phyloP scores from a whole-genome alignment of 2,113 vertebrate genomes.

The Leptodactylus fuscus region DNA sequence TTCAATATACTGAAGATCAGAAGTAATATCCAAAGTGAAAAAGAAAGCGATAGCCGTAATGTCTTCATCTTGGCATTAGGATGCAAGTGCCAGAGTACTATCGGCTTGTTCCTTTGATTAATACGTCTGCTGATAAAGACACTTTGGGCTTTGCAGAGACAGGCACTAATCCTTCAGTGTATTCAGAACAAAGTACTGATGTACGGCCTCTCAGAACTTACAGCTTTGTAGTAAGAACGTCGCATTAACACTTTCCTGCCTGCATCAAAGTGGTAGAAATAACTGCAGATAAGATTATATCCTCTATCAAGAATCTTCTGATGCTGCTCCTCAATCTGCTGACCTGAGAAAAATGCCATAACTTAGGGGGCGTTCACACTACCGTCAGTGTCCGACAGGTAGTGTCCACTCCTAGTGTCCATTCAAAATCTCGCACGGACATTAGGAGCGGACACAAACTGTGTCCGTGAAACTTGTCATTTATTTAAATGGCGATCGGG shows the following conservation, averaged over 20 bases:
- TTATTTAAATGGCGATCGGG: too few relatives aligned
- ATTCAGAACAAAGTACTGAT: conserved; percentile 43
- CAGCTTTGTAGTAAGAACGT: conserved; percentile 17
- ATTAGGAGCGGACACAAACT: too few relatives aligned
- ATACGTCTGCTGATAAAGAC: conserved; percentile 38
- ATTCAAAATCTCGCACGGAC: too few relatives aligned
- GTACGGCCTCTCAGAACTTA: conserved; percentile 10
- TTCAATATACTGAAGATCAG: background rate
- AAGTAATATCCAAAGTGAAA: background rate
- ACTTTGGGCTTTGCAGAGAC: conserved; percentile 31
- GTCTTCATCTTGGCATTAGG: conserved; percentile 22
- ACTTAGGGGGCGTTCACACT: too few relatives aligned
- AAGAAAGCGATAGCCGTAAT: background rate
- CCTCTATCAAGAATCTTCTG: too few relatives aligned
- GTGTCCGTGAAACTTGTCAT: too few relatives aligned
- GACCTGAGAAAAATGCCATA: too few relatives aligned
- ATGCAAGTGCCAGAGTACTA: conserved; percentile 13
- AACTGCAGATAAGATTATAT: too few relatives aligned
- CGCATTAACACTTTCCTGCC: conserved; percentile 5
- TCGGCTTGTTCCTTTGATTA: conserved; percentile 43
- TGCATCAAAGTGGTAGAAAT: too few relatives aligned
- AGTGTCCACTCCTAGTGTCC: too few relatives aligned
- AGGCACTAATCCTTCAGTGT: conserved; percentile 40
- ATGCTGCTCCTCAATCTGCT: too few relatives aligned
- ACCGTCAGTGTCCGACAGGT: too few relatives aligned